Conservation (phyloP, 2,888 invertebrate genomes). For the Euproctis similis region DNA sequence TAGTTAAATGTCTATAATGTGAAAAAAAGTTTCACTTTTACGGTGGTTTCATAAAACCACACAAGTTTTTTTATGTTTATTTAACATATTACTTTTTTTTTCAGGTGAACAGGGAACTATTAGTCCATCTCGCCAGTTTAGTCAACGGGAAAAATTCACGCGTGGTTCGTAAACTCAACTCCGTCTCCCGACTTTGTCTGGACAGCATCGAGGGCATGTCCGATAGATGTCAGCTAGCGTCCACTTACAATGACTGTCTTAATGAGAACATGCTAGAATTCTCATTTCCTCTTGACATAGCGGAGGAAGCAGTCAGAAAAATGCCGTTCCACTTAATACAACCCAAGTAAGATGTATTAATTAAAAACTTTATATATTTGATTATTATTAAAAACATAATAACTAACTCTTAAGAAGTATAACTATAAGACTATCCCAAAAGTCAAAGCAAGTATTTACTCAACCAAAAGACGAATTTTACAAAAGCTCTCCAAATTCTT, state of each 20-base stretch:
- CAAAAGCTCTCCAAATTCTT: too few species aligned
- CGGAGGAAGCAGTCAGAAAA: slow-evolving; percentile 62
- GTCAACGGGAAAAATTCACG: slow-evolving; percentile 65
- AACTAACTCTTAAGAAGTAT: background rate
- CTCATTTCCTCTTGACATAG: slow-evolving; percentile 61
- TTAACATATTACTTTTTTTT: too few species aligned
- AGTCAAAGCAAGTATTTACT: too few species aligned
- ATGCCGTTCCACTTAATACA: slow-evolving; percentile 69
- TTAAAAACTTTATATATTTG: too few species aligned
- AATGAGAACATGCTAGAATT: slow-evolving; percentile 68
- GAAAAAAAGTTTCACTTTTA: too few species aligned
- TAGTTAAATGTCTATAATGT: too few species aligned
- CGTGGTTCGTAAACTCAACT: slow-evolving; percentile 58
- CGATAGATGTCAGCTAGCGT: slow-evolving; percentile 60
- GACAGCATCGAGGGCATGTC: slow-evolving; percentile 65
- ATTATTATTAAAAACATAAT: background rate
- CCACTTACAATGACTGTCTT: slow-evolving; percentile 64
- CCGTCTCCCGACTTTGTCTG: slow-evolving; percentile 56
- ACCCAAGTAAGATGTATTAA: slow-evolving; percentile 47
- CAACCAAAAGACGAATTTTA: too few species aligned
- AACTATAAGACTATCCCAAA: too few species aligned
- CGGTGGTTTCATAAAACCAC: too few species aligned
- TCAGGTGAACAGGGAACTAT: slow-evolving; percentile 60
- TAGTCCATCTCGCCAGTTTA: slow-evolving; percentile 56
- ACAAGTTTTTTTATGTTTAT: too few species aligned